Evolutionary conservation across 2,888 invertebrate genomes (phyloP), one percentile per base, ranked within the genome.

Genomic region (Athalia rosae): DNA sequence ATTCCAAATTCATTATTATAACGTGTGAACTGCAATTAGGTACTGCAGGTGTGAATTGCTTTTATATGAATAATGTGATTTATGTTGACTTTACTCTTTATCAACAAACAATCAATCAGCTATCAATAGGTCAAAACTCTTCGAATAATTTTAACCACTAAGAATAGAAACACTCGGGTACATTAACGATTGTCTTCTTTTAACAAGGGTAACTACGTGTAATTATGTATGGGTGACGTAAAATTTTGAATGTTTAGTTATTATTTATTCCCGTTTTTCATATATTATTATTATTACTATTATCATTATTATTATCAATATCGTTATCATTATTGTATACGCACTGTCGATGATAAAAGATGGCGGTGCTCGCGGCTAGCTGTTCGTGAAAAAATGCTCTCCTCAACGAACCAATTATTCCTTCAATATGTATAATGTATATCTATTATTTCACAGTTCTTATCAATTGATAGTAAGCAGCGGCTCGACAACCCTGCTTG

Each of bases 351-450:
- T 61, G 79, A 64, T 77, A 78, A 77, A 73, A 79, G 58, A 78
- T 84, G 85, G 84, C 84, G 83, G 83, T 85, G 83, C 82, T 83
- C 81, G 79, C 81, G 83, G 84, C 82, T 85, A 85, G 85, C 84
- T 84, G 84, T 77, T 43, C 50, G 61, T 28, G 28, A 28, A 28
- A 77, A 76, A 50, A 8, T 47, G 15, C 28, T 63, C 13, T 58
- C 13, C 28, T 66, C 48, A 15, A 53, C n/a, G 9, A 53, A 47
- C 7, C 13, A 47, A 45, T 15, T 41, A 13, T 15, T 56, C n/a
- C n/a, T n/a, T n/a, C n/a, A n/a, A 56, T 11, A 56, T 56, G n/a
- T 69, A 13, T 8, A 53, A 56, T 56, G n/a, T 69, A 13, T 8
- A 53, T 53, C 28, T 58, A 3, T 5, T 7, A n/a, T 48, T 43